Evolutionary conservation across 2,797 vertebrate genomes (phyloP), one percentile per base, ranked within the genome.

Genomic region (Sebastes iracundus): DNA sequence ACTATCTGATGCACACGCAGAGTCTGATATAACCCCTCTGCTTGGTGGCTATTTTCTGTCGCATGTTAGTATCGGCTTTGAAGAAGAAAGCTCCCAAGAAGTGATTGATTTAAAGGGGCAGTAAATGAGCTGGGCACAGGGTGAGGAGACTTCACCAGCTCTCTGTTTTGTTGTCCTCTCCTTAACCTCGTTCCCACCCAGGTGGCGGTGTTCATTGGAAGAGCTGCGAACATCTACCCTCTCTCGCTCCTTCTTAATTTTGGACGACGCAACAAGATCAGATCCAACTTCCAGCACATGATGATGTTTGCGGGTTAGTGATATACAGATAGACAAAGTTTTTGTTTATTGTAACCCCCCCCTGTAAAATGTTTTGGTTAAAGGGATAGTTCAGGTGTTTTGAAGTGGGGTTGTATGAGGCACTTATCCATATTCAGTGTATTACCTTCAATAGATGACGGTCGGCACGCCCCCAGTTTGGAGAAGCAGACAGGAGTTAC

Each of bases 241-340:
- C 96, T 99, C 49, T 99, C 98, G 25, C 97, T 98, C 89, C 96
- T 99, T 84, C 95, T 99, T 72, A 99, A 99, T 93, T 79, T 99
- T 93, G 98, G 98, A 28, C 96, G 98, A 79, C 96, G 96, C 91
- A 97, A 98, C 94, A 98, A 98, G 95, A 99, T 99, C 56, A 94
- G 96, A 86, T 96, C 96, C 55, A 99, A 99, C 93, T 97, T 99
- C 86, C 98, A 99, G 90, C 98, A 99, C 90, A 99, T 99, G 98
- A 99, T 99, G 98, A 99, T 99, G 98, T 99, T 99, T 96, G 97
- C 98, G 67, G 98, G 98, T 98, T 88, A 3, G 95, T 85, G 25
- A 7, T 12, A 5, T 6, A 38, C 5, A 7, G 25, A 52, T 20
- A 7, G 12, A 25, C 28, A 4, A 64, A 16, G 5, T 60, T 61